A percentile compares a stretch with the other conserved stretches of the same genome.
These are phyloP conservation scores for Lonchura striata DNA, from an alignment of 2,113 vertebrate species.

Conservation along the genomic window DNA sequence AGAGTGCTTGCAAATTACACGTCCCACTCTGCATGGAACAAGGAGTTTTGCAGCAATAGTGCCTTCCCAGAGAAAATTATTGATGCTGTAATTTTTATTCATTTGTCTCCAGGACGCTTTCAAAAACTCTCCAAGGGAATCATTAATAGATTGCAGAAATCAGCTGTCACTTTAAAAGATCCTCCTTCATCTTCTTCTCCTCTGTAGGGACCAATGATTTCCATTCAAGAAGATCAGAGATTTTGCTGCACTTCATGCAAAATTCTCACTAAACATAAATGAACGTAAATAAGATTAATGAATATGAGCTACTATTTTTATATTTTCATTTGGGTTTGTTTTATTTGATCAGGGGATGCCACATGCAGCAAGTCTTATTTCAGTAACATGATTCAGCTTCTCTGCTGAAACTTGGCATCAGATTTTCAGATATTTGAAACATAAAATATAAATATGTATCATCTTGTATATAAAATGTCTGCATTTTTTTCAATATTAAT, in stretches of 20 bases:
- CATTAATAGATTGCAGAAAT: constrained; percentile 12
- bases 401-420: background rate
- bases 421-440: background rate
- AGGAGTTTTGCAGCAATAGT: background rate
- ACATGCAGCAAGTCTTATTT: background rate
- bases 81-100: background rate
- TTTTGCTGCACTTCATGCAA: background rate
- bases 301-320: background rate
- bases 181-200: background rate
- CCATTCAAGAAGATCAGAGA: background rate
- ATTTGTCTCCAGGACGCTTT: constrained; percentile 8
- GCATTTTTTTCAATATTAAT: background rate
- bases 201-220: background rate
- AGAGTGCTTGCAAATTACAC: background rate
- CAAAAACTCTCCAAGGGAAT: constrained; percentile 20
- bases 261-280: background rate
- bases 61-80: background rate
- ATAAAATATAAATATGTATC: background rate
- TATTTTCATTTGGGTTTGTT: background rate
- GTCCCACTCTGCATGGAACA: background rate
- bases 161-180: background rate
- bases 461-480: background rate
- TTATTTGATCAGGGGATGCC: background rate
- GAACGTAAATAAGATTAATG: background rate
- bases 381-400: background rate